phyloP scores from a whole-genome alignment of 1,140 invertebrate genomes.

The Achatina immaculata region DNA sequence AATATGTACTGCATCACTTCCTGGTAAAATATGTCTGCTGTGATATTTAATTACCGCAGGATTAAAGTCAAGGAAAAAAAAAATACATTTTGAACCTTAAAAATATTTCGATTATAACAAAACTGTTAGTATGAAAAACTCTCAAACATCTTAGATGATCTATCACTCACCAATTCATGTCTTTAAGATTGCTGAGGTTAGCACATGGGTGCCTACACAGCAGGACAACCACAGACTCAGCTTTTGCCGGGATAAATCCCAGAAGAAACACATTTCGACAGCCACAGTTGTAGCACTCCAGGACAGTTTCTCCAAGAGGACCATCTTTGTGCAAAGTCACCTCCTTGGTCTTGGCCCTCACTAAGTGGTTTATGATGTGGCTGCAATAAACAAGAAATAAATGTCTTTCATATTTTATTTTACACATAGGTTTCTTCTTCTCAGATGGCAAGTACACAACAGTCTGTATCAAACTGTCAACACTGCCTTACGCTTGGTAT shows the following conservation, averaged over 20 bases:
- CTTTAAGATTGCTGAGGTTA: conserved; percentile 94
- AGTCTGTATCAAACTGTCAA: too few relatives aligned
- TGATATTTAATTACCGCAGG: too few relatives aligned
- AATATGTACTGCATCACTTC: too few relatives aligned
- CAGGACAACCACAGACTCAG: conserved; percentile 98
- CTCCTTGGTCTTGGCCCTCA: conserved; percentile 98
- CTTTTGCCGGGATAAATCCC: conserved; percentile 99
- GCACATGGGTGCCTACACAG: conserved; percentile 98
- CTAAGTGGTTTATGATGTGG: conserved; percentile 98
- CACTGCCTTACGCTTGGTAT: too few relatives aligned
- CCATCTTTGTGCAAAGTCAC: conserved; percentile 98
- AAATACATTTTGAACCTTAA: too few relatives aligned
- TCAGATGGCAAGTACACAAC: too few relatives aligned
- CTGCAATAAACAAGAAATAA: conserved; percentile 74
- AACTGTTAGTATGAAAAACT: too few relatives aligned
- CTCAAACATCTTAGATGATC: neutral
- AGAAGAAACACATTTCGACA: conserved; percentile 94
- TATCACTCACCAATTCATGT: conserved; percentile 92
- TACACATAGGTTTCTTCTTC: too few relatives aligned
- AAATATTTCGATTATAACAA: too few relatives aligned
- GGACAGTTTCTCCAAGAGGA: conserved; percentile 95
- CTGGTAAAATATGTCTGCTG: too few relatives aligned
- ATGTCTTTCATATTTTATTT: too few relatives aligned
- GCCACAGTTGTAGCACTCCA: conserved; percentile 99
- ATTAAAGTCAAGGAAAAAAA: too few relatives aligned